phyloP scores from a whole-genome alignment of 2,888 invertebrate species.

The Rugalucina vietnamica region DNA sequence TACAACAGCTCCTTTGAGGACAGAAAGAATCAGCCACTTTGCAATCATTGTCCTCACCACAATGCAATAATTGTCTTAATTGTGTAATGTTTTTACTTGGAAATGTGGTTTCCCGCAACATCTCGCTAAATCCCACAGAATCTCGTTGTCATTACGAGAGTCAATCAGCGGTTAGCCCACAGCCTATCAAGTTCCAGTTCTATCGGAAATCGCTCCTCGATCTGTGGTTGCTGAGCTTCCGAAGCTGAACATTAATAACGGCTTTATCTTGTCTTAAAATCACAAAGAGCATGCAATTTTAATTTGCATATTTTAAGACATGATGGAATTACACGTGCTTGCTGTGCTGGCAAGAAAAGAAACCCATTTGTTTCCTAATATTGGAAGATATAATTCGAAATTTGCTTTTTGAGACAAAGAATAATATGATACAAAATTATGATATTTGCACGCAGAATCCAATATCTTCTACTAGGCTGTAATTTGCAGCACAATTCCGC shows the following conservation, averaged over 20 bases:
- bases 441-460: background rate
- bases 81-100: background rate
- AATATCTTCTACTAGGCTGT: background rate
- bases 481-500: background rate
- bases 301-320: slow-evolving; percentile 1
- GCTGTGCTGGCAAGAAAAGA: background rate
- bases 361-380: background rate
- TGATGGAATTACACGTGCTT: background rate
- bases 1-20: too few species aligned
- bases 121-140: background rate
- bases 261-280: slow-evolving; percentile 12
- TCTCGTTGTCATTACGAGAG: background rate
- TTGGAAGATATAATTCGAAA: background rate
- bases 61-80: background rate
- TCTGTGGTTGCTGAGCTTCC: slow-evolving; percentile 2
- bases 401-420: background rate
- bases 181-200: background rate
- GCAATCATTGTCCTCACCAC: background rate
- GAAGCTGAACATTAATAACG: background rate
- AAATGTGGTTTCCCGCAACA: slow-evolving; percentile 1
- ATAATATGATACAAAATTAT: background rate
- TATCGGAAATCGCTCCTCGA: slow-evolving; percentile 1
- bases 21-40: background rate
- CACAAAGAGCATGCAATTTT: background rate
- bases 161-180: background rate